Base-by-base conservation (phyloP, 2,888 invertebrate species). In the Pollenia angustigena region DNA sequence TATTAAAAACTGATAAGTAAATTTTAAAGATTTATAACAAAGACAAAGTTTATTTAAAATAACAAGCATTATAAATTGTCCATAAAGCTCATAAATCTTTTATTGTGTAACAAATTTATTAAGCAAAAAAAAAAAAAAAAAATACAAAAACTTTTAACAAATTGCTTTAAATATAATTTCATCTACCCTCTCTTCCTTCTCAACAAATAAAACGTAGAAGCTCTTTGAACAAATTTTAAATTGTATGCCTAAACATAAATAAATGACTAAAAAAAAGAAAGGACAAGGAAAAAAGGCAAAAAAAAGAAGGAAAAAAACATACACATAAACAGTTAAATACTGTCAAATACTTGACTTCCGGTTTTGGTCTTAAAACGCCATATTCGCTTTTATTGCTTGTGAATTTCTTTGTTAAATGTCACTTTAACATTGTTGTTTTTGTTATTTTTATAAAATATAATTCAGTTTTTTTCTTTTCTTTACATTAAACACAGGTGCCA, bases 401-500 rank as follows among this genome's bases (percentile, higher is more conserved):
- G 10, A 9, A 8, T 54, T 16, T 32, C 32, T 18, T 40, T 56
- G 10, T 40, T 8, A 0, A 4, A 18, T 16, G 6, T 11, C 7
- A 8, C 32, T 7, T n/a, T 32, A n/a, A 16, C 46, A 16, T 62
- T 68, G 52, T 64, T 40, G 40, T 48, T 54, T 46, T 3, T 14
- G 11, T 64, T 58, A 0, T 66, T 44, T 46, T 52, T 58, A 32
- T 12, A 14, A 66, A 54, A 60, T 32, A 52, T 54, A 32, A 42
- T 68, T 32, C 11, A 4, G 12, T 50, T 62, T 72, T 32, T 46
- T 44, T 42, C 46, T 74, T 44, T 46, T 52, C 14, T 54, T 68
- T 10, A 56, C 6, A 12, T n/a, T 60, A 68, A 18, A 40, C 68
- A 85, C 94, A 98, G 98, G 98, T 76, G 98, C 97, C 74, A 98